These are phyloP conservation scores for Dasypolia templi DNA, from an alignment of 2,888 invertebrate species.

Conservation along the genomic window DNA sequence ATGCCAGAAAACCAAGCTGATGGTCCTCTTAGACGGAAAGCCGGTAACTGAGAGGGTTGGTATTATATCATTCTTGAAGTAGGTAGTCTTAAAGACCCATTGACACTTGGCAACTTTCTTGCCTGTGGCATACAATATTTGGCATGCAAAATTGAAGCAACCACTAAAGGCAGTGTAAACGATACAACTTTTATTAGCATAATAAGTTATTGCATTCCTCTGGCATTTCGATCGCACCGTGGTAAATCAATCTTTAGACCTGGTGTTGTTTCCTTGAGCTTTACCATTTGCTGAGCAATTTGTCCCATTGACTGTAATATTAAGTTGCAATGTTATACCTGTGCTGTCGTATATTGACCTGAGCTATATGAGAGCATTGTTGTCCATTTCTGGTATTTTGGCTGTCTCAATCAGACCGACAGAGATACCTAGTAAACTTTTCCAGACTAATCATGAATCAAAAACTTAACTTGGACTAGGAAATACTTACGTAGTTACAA, in stretches of 20 bases:
- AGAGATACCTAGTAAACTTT: background rate
- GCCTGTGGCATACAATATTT: background rate
- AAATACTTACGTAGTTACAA: background rate
- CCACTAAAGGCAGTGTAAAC: background rate
- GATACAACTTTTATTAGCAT: background rate
- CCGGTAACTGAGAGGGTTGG: constrained; percentile 85
- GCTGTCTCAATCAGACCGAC: background rate
- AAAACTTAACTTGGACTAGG: background rate
- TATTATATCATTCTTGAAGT: constrained; percentile 1
- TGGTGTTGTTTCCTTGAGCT: background rate
- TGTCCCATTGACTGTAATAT: background rate
- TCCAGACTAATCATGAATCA: background rate
- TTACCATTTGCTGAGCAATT: background rate
- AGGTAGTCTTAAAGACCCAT: background rate
- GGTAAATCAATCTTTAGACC: background rate
- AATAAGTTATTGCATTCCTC: background rate
- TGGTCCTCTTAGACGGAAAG: constrained; percentile 88
- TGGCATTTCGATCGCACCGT: background rate
- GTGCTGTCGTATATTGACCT: background rate
- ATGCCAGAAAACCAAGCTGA: constrained; percentile 88
- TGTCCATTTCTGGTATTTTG: background rate
- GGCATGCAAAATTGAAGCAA: background rate
- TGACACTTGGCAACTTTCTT: background rate
- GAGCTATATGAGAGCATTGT: background rate
- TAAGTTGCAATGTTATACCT: too few relatives aligned